These are phyloP conservation scores for Chascanopsetta lugubris DNA, from an alignment of 2,113 vertebrate genomes.

Conservation along the genomic window DNA sequence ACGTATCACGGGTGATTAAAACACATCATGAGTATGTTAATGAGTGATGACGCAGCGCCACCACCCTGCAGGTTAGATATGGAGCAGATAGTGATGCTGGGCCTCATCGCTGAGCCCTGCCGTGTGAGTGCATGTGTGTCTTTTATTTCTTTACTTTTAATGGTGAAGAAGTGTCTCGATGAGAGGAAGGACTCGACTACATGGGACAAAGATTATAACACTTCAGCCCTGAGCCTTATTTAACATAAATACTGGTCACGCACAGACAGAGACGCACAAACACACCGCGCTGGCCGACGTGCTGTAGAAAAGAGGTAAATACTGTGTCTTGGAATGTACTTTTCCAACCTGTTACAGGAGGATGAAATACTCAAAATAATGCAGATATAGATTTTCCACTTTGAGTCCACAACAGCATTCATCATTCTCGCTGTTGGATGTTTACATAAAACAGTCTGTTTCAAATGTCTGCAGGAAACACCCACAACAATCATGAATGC, in stretches of 20 bases:
- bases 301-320: constrained; percentile 65
- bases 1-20: constrained; percentile 55
- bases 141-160: constrained; percentile 30
- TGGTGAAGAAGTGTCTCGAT: constrained; percentile 50
- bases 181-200: constrained; percentile 54
- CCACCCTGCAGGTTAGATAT: constrained; percentile 21
- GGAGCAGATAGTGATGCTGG: constrained; percentile 10
- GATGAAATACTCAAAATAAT: constrained; percentile 42
- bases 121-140: constrained; percentile 32
- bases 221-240: constrained; percentile 80
- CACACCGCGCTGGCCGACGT: constrained; percentile 45
- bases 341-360: constrained; percentile 42
- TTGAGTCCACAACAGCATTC: constrained; percentile 16
- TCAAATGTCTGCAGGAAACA: constrained; percentile 13
- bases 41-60: constrained; percentile 35
- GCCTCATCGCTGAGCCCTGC: constrained; percentile 13
- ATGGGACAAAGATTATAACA: constrained; percentile 67
- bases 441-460: constrained; percentile 12
- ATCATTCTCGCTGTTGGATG: constrained; percentile 2
- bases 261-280: constrained; percentile 53
- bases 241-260: constrained; percentile 66
- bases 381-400: constrained; percentile 28
- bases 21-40: constrained; percentile 33
- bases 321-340: constrained; percentile 71
- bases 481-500: constrained; percentile 7